These are phyloP conservation scores for Amblyjoppa fuscipennis DNA, from an alignment of 2,888 invertebrate species.

Conservation along the genomic window DNA sequence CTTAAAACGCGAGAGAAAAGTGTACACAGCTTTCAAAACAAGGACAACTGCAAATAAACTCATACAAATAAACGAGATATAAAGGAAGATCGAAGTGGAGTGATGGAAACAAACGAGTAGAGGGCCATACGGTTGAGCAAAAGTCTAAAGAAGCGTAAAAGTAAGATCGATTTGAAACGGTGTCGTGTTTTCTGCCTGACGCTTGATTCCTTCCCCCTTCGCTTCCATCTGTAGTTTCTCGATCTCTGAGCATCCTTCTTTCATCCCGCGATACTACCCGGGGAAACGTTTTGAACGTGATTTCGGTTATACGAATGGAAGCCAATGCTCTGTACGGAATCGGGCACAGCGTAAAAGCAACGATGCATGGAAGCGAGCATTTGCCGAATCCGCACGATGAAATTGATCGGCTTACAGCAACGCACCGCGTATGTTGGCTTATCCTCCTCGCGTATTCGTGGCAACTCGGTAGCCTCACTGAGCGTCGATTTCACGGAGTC, in stretches of 20 bases:
- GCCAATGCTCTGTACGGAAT: not conserved
- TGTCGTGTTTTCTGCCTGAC: not conserved
- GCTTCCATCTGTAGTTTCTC: not conserved
- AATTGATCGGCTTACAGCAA: constrained; percentile 35
- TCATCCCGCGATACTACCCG: constrained; percentile 25
- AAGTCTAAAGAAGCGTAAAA: not conserved
- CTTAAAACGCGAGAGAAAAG: not conserved
- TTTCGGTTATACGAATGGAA: constrained; percentile 38
- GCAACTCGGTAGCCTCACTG: not conserved
- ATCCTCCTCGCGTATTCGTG: not conserved
- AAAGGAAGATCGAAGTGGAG: not conserved
- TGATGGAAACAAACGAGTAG: constrained; percentile 5
- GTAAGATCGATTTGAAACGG: not conserved
- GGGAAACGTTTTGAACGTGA: constrained; percentile 38
- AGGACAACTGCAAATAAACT: constrained; percentile 4
- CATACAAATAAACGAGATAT: not conserved
- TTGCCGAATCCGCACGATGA: constrained; percentile 8
- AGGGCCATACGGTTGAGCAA: not conserved
- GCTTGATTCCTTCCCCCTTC: not conserved
- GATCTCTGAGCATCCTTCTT: constrained; percentile 18
- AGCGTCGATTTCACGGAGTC: not conserved
- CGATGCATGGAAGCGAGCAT: not conserved
- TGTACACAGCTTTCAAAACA: not conserved
- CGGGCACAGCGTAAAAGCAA: not conserved
- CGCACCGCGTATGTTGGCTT: constrained; percentile 1